Evolutionary conservation across 2,888 invertebrate genomes (phyloP), one percentile per base, ranked within the genome.

Genomic region (Catotricha subobsoleta): DNA sequence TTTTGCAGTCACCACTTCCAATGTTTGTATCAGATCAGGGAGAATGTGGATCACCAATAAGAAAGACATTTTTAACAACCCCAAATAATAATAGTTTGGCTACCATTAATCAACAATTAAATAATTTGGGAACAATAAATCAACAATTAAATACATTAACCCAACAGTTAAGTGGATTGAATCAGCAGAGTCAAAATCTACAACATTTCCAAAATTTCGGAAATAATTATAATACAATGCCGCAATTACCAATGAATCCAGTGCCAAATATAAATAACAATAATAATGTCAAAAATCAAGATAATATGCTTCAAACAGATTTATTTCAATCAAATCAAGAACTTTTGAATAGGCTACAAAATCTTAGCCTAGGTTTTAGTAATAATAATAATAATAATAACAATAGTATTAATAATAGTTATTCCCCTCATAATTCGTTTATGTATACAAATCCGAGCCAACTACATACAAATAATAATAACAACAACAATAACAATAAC

Each of bases 291-390:
- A 31, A 16, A 12, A 23, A 16, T 10, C 19, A 16, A 7, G 21
- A 29, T 13, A 34, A 23, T 27, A 18, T 33, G 10, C 16, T 31
- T 13, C 64, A 59, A 48, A 62, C 56, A 47, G 63, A 59, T 48
- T 54, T 58, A 46, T 64, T 59, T 44, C 63, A 62, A 49, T 56
- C 62, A 41, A 62, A 63, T 50, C 62, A 62, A 46, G 65, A 60
- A 45, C 53, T 62, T 30, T 48, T 62, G 20, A 62, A 61, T 48
- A 61, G 60, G 20, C 52, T 62, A 47, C 60, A 60, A 43, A 57
- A 60, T 3, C 47, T 63, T 23, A 63, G 61, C 48, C 48, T 63
- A 8, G 55, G 55, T 37, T 52, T 53, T 13, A 47, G 16, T 20
- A 41, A 37, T 33, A 43, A 25, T 36, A 43, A 43, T 43, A 39